Evolutionary conservation across 2,888 invertebrate species (phyloP).

Genomic region (Rhingia campestris): DNA sequence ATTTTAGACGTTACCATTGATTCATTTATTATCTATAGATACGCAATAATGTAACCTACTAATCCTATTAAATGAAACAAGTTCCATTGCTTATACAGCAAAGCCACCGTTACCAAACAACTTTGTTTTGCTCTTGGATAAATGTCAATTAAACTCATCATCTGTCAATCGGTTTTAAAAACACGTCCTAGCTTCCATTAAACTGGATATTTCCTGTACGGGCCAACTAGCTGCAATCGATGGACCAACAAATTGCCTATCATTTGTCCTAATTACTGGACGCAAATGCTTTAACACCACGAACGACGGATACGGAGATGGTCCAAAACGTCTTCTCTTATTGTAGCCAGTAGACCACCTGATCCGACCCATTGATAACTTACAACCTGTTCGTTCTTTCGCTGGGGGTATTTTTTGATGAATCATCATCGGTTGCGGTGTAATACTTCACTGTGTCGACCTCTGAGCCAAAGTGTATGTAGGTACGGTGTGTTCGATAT

Average conservation of each 20-base stretch:
- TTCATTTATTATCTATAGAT: no score
- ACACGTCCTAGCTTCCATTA: not conserved
- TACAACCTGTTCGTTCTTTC: slow-evolving; percentile 47
- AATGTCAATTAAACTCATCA: slow-evolving; percentile 35
- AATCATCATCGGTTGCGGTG: slow-evolving; percentile 46
- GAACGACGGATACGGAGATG: slow-evolving; percentile 30
- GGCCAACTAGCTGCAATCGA: slow-evolving; percentile 2
- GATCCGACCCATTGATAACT: slow-evolving; percentile 58
- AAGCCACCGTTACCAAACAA: no score
- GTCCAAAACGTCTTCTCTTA: slow-evolving; percentile 35
- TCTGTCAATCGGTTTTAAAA: slow-evolving; percentile 34
- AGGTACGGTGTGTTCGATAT: slow-evolving; percentile 21
- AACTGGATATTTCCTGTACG: slow-evolving; percentile 26
- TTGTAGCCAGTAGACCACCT: slow-evolving; percentile 50
- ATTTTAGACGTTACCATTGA: no score
- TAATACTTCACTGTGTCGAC: slow-evolving; percentile 49
- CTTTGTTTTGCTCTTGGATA: not conserved
- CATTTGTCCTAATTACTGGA: slow-evolving; percentile 63
- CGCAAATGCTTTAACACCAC: slow-evolving; percentile 53
- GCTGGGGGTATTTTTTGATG: slow-evolving; percentile 34
- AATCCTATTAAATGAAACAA: no score
- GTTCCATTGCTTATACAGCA: no score
- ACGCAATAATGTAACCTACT: no score
- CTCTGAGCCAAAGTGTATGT: slow-evolving; percentile 3
- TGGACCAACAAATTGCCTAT: slow-evolving; percentile 46